Base-by-base conservation (phyloP, 1,140 invertebrate genomes). In the Popillia japonica region DNA sequence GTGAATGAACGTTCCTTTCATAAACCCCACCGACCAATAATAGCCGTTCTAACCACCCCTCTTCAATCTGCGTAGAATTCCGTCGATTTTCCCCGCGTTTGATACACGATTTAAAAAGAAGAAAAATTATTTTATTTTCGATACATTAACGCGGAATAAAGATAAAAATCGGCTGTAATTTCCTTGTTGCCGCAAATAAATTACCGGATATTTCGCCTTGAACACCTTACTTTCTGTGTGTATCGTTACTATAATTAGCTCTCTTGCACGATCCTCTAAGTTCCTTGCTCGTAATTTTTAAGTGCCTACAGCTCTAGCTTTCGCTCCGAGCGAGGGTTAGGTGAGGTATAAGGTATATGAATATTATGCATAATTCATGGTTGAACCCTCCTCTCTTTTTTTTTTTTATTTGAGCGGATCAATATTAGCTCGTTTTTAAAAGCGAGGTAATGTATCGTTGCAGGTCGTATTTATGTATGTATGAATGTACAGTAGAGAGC, bases 161-260 rank as follows among this genome's bases (percentile, higher is more conserved):
- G 48, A 55, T 55, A 55, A 14, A 3, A 6, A 55, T 55, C 48
- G 48, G 48, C n/a, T n/a, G 14, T 55, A 55, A 17, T 17, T 55
- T 55, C 48, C 48, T 55, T n/a, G 17, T 55, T 55, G 48, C 48
- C 17, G 48, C 48, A 55, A 55, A 55, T 55, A 55, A 55, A 55
- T 55, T 55, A 55, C 48, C 4, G 11, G 48, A 55, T 55, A 55
- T 55, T 55, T 17, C 48, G 14, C 48, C 48, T 6, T 55, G 48
- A 55, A n/a, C 48, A 11, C 14, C 48, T 14, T 14, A 44, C 42
- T 10, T n/a, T 6, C 14, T 55, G 27, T 34, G 27, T 34, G 27
- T 34, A 34, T 34, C 4, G 27, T 34, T 34, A 34, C 27, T 34
- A 34, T 34, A 34, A 34, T 34, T 34, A 34, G 27, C 27, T 34